Evolutionary conservation across 2,113 vertebrate species (phyloP).

Genomic region (Cisticola juncidis): DNA sequence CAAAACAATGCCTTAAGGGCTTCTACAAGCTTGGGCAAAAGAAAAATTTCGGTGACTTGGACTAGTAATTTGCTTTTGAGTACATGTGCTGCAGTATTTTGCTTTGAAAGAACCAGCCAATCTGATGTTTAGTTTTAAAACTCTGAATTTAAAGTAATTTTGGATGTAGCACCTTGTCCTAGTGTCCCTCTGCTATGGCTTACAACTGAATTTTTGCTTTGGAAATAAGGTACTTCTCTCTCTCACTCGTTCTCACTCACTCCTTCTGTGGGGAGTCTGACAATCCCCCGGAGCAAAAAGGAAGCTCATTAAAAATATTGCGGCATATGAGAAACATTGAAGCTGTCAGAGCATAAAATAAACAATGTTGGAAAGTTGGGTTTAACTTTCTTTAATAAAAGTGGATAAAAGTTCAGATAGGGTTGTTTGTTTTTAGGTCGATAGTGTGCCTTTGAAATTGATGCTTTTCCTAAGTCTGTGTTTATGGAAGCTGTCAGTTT

Average conservation of each 20-base stretch:
- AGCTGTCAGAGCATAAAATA: slow-evolving; percentile 35
- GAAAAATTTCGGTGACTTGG: background rate
- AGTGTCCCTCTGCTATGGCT: background rate
- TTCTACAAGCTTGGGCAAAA: slow-evolving; percentile 23
- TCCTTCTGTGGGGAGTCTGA: slow-evolving; percentile 12
- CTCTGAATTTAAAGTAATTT: background rate
- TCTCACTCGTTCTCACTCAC: accelerated
- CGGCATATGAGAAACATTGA: slow-evolving; percentile 6
- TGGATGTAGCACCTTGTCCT: background rate
- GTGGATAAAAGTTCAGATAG: background rate
- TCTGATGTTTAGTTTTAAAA: background rate
- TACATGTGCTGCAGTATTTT: background rate
- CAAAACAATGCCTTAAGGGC: background rate
- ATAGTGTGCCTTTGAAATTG: slow-evolving; percentile 13
- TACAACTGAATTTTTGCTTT: background rate
- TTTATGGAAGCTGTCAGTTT: slow-evolving; percentile 31
- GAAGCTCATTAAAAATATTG: slow-evolving; percentile 33
- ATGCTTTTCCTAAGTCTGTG: background rate
- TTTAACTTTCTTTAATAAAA: slow-evolving; percentile 36
- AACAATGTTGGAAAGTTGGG: background rate
- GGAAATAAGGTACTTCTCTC: background rate
- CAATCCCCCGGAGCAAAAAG: background rate
- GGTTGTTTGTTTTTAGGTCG: background rate
- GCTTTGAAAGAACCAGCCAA: background rate
- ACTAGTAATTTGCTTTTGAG: slow-evolving; percentile 1